Evolutionary conservation across 2,888 invertebrate genomes (phyloP), one percentile per base, ranked within the genome.

Genomic region (Cheilosia impressa): DNA sequence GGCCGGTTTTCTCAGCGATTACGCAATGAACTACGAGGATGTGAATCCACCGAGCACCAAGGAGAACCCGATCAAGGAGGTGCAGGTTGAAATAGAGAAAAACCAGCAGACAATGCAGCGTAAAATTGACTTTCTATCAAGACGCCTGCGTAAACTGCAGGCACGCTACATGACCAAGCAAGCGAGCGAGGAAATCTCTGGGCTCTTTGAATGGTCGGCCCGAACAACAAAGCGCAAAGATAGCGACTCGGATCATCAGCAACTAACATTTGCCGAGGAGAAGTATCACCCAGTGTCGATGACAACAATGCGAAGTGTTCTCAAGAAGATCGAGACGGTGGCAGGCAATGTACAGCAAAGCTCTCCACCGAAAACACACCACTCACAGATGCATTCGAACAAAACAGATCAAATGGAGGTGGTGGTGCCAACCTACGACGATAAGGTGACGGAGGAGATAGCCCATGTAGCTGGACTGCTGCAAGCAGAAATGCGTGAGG

Each of bases 111-210:
- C 95, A 73, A 93, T 96, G 69, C 95, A 96, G 89, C 93, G 96
- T 47, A 94, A 95, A 87, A 94, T 95, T 88, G 96, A 96, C 62
- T 95, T 96, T 90, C 92, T 98, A 68, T 90, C 95, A 88, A 93
- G 96, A 87, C 93, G 97, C 87, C 92, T 97, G 79, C 93, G 96
- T 15, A 96, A 97, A 90, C 92, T 97, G 27, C 97, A 98, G 91
- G 94, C 95, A 0, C 94, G 95, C 68, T 93, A 95, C 43, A 94
- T 97, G 90, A 96, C 97, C 5, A 95, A 95, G 84, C 96, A 97
- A 91, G 93, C 95, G 31, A 95, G 96, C 66, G 95, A 96, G 88
- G 97, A 98, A 91, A 94, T 96, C 13, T 94, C 95, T 24, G 96
- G 96, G 5, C 95, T 97, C 71, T 95, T 96, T 87, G 96, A 96